phyloP scores from a whole-genome alignment of 2,113 vertebrate genomes.

The Mus spicilegus region DNA sequence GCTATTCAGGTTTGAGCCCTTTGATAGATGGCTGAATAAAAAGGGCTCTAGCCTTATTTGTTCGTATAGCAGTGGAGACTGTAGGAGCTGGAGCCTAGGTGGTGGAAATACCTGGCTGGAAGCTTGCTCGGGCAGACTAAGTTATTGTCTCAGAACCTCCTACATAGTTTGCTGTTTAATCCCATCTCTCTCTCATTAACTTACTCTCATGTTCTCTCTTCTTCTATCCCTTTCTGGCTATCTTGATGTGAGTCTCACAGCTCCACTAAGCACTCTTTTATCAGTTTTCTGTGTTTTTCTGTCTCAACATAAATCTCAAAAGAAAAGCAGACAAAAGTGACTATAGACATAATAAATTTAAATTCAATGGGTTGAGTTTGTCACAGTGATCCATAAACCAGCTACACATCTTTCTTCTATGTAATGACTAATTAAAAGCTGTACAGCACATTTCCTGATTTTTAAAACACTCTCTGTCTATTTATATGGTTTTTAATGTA shows the following conservation, averaged over 20 bases:
- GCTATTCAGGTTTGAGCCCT: background rate
- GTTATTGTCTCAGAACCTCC: too few species aligned
- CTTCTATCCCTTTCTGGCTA: background rate
- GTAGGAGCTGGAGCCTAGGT: background rate
- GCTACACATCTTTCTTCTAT: too few species aligned
- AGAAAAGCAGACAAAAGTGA: background rate
- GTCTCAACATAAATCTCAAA: background rate
- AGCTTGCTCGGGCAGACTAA: background rate
- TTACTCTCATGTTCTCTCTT: background rate
- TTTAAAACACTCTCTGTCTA: background rate
- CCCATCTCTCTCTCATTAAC: too few species aligned
- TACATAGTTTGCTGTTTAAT: background rate
- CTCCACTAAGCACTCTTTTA: too few species aligned
- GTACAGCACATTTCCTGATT: background rate
- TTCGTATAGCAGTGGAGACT: background rate
- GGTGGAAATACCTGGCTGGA: fast-evolving
- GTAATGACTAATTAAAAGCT: background rate
- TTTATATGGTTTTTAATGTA: background rate
- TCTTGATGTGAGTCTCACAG: background rate
- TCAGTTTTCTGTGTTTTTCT: background rate
- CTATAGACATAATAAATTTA: background rate
- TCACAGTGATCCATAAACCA: background rate
- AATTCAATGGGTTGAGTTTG: background rate
- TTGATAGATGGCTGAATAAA: background rate
- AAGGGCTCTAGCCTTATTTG: background rate